phyloP scores from a whole-genome alignment of 2,888 invertebrate species.

The Phania funesta region DNA sequence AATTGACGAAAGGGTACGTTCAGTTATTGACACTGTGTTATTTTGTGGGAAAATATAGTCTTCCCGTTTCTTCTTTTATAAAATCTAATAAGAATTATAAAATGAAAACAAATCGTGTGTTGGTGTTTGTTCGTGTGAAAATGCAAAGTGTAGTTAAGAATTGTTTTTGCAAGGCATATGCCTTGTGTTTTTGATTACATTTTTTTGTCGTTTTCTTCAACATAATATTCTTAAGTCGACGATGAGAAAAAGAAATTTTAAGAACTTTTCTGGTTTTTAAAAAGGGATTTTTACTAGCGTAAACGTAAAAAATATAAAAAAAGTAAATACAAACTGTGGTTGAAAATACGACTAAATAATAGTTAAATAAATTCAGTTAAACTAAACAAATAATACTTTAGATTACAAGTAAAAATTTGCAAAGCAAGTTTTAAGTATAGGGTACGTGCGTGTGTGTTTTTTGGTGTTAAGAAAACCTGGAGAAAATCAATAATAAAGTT shows the following conservation, averaged over 20 bases:
- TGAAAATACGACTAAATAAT: neutral
- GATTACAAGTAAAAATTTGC: conserved; percentile 19
- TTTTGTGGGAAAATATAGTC: conserved; percentile 1
- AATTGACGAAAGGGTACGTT: conserved; percentile 57
- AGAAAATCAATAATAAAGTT: conserved; percentile 65
- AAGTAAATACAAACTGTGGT: neutral
- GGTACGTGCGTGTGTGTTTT: neutral
- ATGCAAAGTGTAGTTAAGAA: conserved; percentile 55
- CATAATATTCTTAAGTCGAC: conserved; percentile 46
- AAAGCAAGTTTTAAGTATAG: neutral
- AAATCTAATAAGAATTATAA: conserved; percentile 68
- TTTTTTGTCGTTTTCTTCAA: conserved; percentile 45
- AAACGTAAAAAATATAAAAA: neutral
- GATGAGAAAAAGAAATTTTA: conserved; percentile 35
- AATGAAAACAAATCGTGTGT: conserved; percentile 70
- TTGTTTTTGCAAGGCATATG: no score
- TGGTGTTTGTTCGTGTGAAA: conserved; percentile 34
- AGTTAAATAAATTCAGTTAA: neutral
- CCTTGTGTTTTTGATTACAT: conserved; percentile 61
- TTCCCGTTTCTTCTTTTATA: conserved; percentile 33
- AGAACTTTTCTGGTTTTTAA: conserved; percentile 21
- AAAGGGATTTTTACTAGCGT: conserved; percentile 9
- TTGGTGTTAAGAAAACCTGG: conserved; percentile 8
- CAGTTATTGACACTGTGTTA: conserved; percentile 40
- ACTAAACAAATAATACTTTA: neutral